phyloP scores from a whole-genome alignment of 2,797 vertebrate genomes.

The Muscicapa comitata region DNA sequence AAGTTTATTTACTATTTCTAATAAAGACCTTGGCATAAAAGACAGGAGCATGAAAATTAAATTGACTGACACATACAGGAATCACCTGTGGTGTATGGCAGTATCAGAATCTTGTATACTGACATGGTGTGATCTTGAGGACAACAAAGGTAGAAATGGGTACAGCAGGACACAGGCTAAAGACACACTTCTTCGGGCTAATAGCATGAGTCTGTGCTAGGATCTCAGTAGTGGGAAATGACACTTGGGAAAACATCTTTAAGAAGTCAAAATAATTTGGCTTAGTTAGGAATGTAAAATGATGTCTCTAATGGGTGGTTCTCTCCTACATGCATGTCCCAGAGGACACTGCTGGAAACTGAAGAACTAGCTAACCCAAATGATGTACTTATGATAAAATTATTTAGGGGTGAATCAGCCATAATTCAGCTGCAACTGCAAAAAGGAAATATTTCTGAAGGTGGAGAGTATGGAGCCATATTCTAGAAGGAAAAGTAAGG shows the following conservation, averaged over 20 bases:
- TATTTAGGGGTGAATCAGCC: background rate
- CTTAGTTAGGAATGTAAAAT: background rate
- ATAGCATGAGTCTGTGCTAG: background rate
- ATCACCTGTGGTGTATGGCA: background rate
- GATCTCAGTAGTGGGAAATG: background rate
- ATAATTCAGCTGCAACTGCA: background rate
- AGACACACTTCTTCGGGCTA: background rate
- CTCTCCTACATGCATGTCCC: rapidly evolving
- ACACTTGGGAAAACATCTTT: background rate
- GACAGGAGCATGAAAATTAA: background rate
- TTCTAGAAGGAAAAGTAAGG: background rate
- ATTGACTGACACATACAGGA: background rate
- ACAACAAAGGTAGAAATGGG: background rate
- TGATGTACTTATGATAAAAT: background rate
- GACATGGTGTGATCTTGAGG: background rate
- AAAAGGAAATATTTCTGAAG: background rate
- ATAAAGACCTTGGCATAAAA: background rate
- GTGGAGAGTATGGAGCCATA: background rate
- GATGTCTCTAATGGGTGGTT: background rate
- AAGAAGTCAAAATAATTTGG: background rate
- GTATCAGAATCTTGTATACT: background rate
- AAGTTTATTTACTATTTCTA: conserved; percentile 4
- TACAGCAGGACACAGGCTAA: background rate
- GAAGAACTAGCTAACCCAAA: background rate
- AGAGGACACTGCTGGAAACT: background rate